A percentile compares a stretch with the other conserved stretches of the same genome.
phyloP scores from a whole-genome alignment of 2,888 invertebrate genomes.

The Falcaria lacertinaria region DNA sequence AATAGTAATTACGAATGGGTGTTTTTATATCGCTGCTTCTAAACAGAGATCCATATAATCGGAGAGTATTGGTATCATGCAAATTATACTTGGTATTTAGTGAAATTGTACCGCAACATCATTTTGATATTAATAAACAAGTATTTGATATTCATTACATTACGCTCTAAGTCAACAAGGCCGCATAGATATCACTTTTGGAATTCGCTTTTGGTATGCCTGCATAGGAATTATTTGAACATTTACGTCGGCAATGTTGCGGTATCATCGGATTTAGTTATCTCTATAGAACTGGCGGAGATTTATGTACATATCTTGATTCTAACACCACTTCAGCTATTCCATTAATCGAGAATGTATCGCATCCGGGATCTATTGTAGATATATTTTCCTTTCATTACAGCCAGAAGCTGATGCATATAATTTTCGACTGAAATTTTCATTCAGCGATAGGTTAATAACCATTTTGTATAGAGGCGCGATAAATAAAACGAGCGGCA shows the following conservation, averaged over 20 bases:
- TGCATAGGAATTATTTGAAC: constrained; percentile 50
- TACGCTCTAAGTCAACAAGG: constrained; percentile 17
- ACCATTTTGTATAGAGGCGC: constrained; percentile 41
- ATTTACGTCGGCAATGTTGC: constrained; percentile 44
- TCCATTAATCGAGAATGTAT: constrained; percentile 39
- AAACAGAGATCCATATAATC: too few species aligned
- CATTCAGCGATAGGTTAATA: constrained; percentile 40
- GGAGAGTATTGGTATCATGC: background rate
- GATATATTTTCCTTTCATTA: constrained; percentile 17
- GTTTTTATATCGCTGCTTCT: background rate
- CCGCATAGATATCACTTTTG: constrained; percentile 37
- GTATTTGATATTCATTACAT: constrained; percentile 6
- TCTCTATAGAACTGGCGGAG: constrained; percentile 34
- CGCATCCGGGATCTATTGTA: constrained; percentile 17
- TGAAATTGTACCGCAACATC: background rate
- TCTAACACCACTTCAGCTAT: constrained; percentile 27
- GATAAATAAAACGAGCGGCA: constrained; percentile 56
- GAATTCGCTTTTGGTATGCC: constrained; percentile 40
- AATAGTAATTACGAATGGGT: background rate
- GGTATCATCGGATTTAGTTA: constrained; percentile 38
- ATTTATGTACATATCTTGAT: constrained; percentile 52
- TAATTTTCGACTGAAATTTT: constrained; percentile 28
- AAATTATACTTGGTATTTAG: constrained; percentile 8
- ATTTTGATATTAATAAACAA: background rate
- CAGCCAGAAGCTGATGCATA: constrained; percentile 4